Base-by-base conservation (phyloP, 2,797 vertebrate genomes). In the Acanthiza pusilla region DNA sequence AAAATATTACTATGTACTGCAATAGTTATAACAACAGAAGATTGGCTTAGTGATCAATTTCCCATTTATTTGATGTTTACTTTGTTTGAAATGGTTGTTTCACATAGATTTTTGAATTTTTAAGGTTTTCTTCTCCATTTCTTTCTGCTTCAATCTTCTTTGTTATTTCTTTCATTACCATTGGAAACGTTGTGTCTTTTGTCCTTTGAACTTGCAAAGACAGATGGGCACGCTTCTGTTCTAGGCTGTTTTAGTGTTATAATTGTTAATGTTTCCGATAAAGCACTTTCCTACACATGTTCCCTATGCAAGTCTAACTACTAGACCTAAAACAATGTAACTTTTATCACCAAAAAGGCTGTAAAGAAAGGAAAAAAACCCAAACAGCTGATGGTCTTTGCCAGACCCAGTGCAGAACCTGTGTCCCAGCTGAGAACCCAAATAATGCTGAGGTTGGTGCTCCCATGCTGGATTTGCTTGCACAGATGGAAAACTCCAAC, bases 1-100 rank as follows among this genome's bases (percentile, higher is more conserved):
- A 94, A 94, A 67, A 55, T 93, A 85, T 63, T 79, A 15, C 65
- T 62, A 3, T 74, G 17, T 71, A 87, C 94, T 86, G 51, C 60
- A 87, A 83, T 61, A 82, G n/a, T 65, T 85, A 42, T 76, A 88
- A 62, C 47, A 94, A 62, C 17, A 81, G 72, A 71, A 88, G 32
- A 65, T 36, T 77, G 47, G n/a, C 16, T 89, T 65, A 66, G 34
- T 88, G 47, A 95, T 66, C 54, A 58, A 68, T 83, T 95, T 91
- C 43, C 65, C 61, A 89, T 96, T 91, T 85, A 71, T 80, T 77
- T 68, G 20, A 25, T 70, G n/a, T 77, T 94, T 85, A 60, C 1
- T 1, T 40, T 65, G 3, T 57, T 90, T 36, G 11, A 85, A 94
- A 65, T 80, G 4, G 51, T 93, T 11, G 2, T 45, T 91, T 87